Evolutionary conservation across 2,888 invertebrate genomes (phyloP), one percentile per base, ranked within the genome.

Genomic region (Melikaiella ostensackeni): DNA sequence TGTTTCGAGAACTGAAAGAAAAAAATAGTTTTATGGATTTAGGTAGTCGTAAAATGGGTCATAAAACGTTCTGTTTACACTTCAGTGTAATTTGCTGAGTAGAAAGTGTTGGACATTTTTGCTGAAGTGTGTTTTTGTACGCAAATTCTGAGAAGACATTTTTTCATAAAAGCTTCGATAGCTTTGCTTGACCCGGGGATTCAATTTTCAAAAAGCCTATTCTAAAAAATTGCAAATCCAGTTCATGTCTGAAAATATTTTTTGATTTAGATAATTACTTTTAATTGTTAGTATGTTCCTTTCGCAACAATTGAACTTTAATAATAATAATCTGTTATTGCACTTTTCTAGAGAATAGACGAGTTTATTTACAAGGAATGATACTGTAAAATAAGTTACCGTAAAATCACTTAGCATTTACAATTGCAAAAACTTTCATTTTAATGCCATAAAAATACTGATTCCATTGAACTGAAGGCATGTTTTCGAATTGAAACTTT

Each of bases 11-110:
- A 70, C 30, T 70, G 50, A 46, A 70, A 30, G 50, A 70, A 66
- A 64, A 70, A 70, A 70, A 70, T 50, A 50, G 70, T 70, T 70
- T 70, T 55, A 70, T 70, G 70, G 70, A 70, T 70, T 70, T 70
- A 70, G 46, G 70, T 70, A 70, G 70, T 50, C 50, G 30, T 70
- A 70, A 70, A 70, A 70, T 70, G 46, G 50, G 27, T 50, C 70
- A 70, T 70, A 70, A 70, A 70, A 70, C 50, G 50, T 24, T 50
- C 24, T 50, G 50, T 70, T 70, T 70, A 70, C 66, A 70, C 24
- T 70, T 70, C 50, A 46, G 50, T 70, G 50, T 70, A 70, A 70
- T 70, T 70, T 70, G 50, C 70, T 50, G n/a, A 50, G 70, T 50
- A 70, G 50, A 70, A 70, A 70, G 50, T 70, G 70, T 70, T 70